Conservation (phyloP, 2,888 invertebrate species). For the Pheosia tremula region DNA sequence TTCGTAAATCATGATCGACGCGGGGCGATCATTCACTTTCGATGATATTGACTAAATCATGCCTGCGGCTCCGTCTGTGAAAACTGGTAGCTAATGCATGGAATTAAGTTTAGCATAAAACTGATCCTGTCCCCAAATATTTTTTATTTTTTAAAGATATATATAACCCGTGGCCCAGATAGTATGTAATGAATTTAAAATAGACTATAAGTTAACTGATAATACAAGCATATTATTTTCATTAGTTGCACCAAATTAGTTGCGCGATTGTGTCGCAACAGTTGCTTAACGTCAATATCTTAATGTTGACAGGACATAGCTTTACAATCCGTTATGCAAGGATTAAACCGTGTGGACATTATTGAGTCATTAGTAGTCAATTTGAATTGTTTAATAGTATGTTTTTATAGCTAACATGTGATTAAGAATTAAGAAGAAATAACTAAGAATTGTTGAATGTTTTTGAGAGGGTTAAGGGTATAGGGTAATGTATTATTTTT, state of each 20-base stretch:
- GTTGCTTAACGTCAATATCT: background rate
- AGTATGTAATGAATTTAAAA: too few species aligned
- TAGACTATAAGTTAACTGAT: too few species aligned
- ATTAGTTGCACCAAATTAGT: too few species aligned
- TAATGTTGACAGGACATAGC: background rate
- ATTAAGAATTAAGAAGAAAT: too few species aligned
- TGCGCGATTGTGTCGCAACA: background rate
- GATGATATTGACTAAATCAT: slow-evolving; percentile 1
- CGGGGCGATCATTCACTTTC: slow-evolving; percentile 1
- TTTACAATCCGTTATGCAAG: background rate
- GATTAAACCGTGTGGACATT: background rate
- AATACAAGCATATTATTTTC: too few species aligned
- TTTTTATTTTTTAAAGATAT: too few species aligned
- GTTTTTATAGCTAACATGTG: background rate
- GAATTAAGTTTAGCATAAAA: too few species aligned
- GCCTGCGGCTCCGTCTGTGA: background rate
- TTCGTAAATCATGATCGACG: slow-evolving; percentile 1
- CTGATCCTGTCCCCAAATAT: too few species aligned
- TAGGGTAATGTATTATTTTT: too few species aligned
- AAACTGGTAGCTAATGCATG: background rate
- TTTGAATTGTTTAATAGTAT: background rate
- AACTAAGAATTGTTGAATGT: background rate
- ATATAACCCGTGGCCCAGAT: too few species aligned
- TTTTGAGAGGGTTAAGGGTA: background rate
- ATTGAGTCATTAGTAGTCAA: background rate